These are phyloP conservation scores for Umimayanthus kanabou DNA, from an alignment of 92 coral and sea anemone species.

Conservation along the genomic window DNA sequence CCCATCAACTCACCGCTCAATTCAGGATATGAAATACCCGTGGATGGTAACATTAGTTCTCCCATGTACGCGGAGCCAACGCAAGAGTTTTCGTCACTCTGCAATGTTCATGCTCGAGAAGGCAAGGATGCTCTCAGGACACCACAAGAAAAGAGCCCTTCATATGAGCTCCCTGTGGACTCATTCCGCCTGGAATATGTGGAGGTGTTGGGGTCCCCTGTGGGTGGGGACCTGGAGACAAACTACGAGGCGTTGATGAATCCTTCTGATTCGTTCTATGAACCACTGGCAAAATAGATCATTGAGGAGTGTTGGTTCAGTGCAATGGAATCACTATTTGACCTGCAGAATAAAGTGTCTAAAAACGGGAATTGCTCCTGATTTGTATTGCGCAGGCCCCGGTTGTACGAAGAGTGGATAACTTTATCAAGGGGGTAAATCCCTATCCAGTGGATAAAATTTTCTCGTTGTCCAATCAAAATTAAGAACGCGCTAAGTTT, in stretches of 20 bases:
- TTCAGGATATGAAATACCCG: background rate
- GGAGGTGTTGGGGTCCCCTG: background rate
- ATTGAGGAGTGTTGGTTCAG: background rate
- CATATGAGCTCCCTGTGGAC: background rate
- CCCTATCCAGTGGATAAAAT: too few species aligned
- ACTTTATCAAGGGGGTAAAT: too few species aligned
- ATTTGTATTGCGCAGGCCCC: too few species aligned
- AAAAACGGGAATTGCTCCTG: too few species aligned
- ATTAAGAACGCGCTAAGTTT: too few species aligned
- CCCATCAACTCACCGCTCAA: background rate
- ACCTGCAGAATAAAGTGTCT: too few species aligned
- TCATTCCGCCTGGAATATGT: background rate
- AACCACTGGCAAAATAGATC: background rate
- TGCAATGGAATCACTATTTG: background rate
- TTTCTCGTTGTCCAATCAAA: too few species aligned
- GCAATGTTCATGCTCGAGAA: background rate
- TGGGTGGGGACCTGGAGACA: background rate
- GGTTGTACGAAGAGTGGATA: too few species aligned
- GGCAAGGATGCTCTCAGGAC: background rate
- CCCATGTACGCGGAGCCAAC: background rate
- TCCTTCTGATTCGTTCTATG: background rate
- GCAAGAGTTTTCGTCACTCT: background rate
- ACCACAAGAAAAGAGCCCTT: background rate
- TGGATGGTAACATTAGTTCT: background rate
- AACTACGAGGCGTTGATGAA: background rate